A percentile compares a stretch with the other conserved stretches of the same genome.
Conservation (phyloP, 2,888 invertebrate genomes). For the Caprella mutica region DNA sequence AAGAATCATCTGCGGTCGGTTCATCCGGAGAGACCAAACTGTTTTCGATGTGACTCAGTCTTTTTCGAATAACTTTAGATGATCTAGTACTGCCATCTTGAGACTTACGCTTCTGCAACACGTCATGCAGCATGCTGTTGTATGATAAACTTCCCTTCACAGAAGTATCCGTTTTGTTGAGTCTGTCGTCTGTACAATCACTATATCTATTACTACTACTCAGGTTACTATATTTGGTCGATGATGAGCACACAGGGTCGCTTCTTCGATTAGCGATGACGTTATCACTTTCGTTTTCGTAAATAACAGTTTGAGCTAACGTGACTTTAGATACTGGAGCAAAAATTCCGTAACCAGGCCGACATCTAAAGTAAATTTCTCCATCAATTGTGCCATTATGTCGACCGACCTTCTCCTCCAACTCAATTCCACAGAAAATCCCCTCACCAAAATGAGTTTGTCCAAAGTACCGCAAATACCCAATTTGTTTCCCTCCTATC, state of each 20-base stretch:
- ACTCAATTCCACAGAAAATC: slow-evolving; percentile 54
- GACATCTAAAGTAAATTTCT: slow-evolving; percentile 52
- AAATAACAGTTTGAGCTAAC: neutral
- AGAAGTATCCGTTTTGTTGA: no score
- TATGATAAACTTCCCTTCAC: no score
- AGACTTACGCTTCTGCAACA: no score
- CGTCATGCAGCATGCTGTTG: no score
- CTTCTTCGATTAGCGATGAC: slow-evolving; percentile 1
- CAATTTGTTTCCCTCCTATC: slow-evolving; percentile 44
- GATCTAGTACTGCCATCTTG: neutral
- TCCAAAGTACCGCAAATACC: slow-evolving; percentile 50
- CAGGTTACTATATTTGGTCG: neutral
- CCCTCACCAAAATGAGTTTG: slow-evolving; percentile 48
- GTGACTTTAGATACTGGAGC: slow-evolving; percentile 50
- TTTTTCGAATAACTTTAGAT: neutral
- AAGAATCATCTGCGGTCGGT: slow-evolving; percentile 29
- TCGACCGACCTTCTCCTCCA: slow-evolving; percentile 48
- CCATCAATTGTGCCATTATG: slow-evolving; percentile 54
- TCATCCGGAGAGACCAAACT: slow-evolving; percentile 66
- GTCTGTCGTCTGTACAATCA: slow-evolving; percentile 6
- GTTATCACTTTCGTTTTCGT: neutral
- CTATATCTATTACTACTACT: slow-evolving; percentile 8
- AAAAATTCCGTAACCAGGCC: slow-evolving; percentile 50
- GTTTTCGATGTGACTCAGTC: no score
- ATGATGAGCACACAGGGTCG: neutral